A percentile compares a stretch with the other conserved stretches of the same genome.
Evolutionary conservation across 2,113 vertebrate species (phyloP).

Genomic region (Bettongia penicillata): DNA sequence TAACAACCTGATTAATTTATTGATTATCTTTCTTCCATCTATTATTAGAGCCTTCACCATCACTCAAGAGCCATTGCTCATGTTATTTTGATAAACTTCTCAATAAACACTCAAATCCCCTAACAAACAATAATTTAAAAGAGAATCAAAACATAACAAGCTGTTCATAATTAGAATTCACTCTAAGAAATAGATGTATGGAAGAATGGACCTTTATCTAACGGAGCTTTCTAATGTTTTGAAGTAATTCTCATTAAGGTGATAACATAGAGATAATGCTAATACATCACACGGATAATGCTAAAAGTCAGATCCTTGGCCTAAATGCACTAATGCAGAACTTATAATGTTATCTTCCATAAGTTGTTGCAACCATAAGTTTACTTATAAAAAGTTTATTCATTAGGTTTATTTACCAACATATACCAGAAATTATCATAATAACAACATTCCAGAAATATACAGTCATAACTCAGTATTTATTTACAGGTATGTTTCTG

Average conservation of each 20-base stretch:
- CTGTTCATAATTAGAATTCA: constrained; percentile 26
- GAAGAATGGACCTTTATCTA: neutral
- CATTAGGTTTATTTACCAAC: neutral
- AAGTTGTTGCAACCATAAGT: constrained; percentile 37
- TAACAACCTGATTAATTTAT: neutral
- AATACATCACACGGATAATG: neutral
- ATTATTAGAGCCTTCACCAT: neutral
- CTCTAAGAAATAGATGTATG: neutral
- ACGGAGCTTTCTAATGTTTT: neutral
- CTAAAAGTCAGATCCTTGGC: neutral
- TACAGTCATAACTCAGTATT: constrained; percentile 1
- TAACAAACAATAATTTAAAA: constrained; percentile 20
- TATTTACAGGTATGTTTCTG: neutral
- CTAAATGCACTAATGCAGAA: neutral
- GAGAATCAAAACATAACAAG: constrained; percentile 23
- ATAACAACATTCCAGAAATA: neutral
- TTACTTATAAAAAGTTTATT: too few species aligned
- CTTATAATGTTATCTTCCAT: neutral
- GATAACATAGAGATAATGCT: neutral
- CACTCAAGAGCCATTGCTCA: neutral
- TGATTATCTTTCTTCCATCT: too few species aligned
- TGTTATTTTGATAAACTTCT: neutral
- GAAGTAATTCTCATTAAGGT: neutral
- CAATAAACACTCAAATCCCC: neutral
- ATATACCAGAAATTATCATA: constrained; percentile 34